These are phyloP conservation scores for Eutolmus rufibarbis DNA, from an alignment of 2,888 invertebrate genomes.

Conservation along the genomic window DNA sequence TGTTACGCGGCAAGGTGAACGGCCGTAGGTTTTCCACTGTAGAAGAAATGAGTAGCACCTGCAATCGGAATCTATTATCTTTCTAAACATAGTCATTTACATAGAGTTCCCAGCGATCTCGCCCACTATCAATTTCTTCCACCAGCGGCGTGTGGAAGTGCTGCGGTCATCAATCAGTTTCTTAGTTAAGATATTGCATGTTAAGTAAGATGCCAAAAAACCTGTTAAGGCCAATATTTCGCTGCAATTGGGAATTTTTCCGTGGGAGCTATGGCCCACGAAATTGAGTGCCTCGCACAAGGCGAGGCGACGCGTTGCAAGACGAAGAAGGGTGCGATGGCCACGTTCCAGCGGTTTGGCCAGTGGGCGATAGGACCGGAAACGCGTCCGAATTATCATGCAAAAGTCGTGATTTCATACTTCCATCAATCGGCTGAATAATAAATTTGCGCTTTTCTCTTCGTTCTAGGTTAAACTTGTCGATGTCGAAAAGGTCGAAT, in stretches of 20 bases:
- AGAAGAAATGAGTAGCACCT: not conserved
- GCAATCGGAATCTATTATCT: not conserved
- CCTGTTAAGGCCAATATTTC: not conserved
- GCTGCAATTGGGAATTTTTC: not conserved
- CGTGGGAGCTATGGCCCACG: not conserved
- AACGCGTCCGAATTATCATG: not conserved
- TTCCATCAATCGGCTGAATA: not conserved
- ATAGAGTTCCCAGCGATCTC: not conserved
- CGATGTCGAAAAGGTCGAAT: slow-evolving; percentile 72
- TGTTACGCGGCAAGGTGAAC: not conserved
- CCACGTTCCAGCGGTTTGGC: not conserved
- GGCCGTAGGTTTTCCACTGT: not conserved
- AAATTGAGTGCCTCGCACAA: not conserved
- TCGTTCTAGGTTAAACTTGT: slow-evolving; percentile 66
- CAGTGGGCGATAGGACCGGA: not conserved
- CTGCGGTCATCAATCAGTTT: not conserved
- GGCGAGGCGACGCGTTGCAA: not conserved
- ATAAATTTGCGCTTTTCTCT: slow-evolving; percentile 42
- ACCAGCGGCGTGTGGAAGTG: not conserved
- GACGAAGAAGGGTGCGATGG: not conserved
- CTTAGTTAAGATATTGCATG: not conserved
- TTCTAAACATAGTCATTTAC: not conserved
- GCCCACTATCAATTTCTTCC: not conserved
- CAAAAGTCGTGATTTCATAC: not conserved
- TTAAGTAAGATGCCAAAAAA: not conserved